A percentile compares a stretch with the other conserved stretches of the same genome.
Evolutionary conservation across 2,797 vertebrate genomes (phyloP).

Genomic region (Gobio occitaniae): DNA sequence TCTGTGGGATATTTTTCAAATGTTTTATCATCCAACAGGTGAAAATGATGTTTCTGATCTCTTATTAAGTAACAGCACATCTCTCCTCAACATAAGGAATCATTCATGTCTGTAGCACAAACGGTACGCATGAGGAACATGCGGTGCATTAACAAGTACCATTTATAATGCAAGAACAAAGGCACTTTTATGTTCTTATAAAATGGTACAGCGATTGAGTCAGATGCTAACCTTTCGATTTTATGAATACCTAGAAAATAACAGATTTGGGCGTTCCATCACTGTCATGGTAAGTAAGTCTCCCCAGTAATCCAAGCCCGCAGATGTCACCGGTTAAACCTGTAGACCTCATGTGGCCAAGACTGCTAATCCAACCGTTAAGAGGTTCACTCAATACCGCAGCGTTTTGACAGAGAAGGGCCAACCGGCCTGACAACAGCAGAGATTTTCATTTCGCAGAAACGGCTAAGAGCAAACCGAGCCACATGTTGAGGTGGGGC

Average conservation of each 20-base stretch:
- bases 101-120: background rate
- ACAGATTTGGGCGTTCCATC: slow-evolving; percentile 59
- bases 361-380: slow-evolving; percentile 69
- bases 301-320: slow-evolving; percentile 72
- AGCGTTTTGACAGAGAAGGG: slow-evolving; percentile 45
- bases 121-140: background rate
- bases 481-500: slow-evolving; percentile 48
- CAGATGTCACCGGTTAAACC: slow-evolving; percentile 78
- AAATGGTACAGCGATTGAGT: background rate
- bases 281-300: slow-evolving; percentile 72
- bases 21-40: background rate
- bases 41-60: background rate
- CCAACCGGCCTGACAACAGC: slow-evolving; percentile 38
- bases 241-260: slow-evolving; percentile 12
- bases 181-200: background rate
- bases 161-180: background rate
- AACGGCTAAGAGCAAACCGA: slow-evolving; percentile 53
- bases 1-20: background rate
- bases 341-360: slow-evolving; percentile 60
- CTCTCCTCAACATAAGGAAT: background rate
- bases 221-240: slow-evolving; percentile 21
- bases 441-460: slow-evolving; percentile 62
- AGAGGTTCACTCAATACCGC: slow-evolving; percentile 63
- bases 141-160: background rate
- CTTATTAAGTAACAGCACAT: background rate